Percentiles rank a stretch among this genome's conserved stretches.
Conservation (phyloP, 2,797 vertebrate genomes). For the Cynodonichthys magdalenae region DNA sequence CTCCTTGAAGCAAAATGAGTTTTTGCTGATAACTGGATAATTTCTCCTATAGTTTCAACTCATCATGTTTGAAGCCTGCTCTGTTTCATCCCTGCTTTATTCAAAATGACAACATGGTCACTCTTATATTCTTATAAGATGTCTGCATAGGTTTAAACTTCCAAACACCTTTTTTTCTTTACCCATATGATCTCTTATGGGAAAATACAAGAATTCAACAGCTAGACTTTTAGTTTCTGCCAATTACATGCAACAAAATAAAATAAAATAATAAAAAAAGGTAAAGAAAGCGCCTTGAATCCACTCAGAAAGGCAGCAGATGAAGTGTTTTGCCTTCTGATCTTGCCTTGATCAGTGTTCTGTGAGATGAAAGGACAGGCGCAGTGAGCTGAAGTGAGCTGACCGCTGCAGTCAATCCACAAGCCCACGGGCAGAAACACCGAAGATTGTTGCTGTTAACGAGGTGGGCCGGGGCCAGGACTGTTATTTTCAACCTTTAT, state of each 20-base stretch:
- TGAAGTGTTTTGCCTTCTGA: slow-evolving; percentile 56
- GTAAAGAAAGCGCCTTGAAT: slow-evolving; percentile 27
- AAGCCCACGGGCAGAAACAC: slow-evolving; percentile 29
- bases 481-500: slow-evolving; percentile 80
- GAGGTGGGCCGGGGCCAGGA: slow-evolving; percentile 50
- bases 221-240: slow-evolving; percentile 33
- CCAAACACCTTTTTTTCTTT: slow-evolving; percentile 10
- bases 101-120: neutral
- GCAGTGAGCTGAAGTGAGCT: slow-evolving; percentile 34
- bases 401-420: slow-evolving; percentile 37
- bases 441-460: slow-evolving; percentile 64
- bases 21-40: slow-evolving; percentile 13
- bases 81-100: neutral
- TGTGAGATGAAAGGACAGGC: slow-evolving; percentile 63
- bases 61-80: slow-evolving; percentile 12
- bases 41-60: slow-evolving; percentile 17
- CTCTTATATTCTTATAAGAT: neutral
- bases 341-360: slow-evolving; percentile 61
- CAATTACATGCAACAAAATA: slow-evolving; percentile 48
- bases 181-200: slow-evolving; percentile 8
- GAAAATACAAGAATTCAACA: neutral
- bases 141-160: neutral
- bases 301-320: slow-evolving; percentile 30
- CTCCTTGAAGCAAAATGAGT: slow-evolving; percentile 15
- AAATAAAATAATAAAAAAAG: no score